A percentile compares a stretch with the other conserved stretches of the same genome.
Conservation (phyloP, 2,888 invertebrate genomes). For the Rotaria magnacalcarata region DNA sequence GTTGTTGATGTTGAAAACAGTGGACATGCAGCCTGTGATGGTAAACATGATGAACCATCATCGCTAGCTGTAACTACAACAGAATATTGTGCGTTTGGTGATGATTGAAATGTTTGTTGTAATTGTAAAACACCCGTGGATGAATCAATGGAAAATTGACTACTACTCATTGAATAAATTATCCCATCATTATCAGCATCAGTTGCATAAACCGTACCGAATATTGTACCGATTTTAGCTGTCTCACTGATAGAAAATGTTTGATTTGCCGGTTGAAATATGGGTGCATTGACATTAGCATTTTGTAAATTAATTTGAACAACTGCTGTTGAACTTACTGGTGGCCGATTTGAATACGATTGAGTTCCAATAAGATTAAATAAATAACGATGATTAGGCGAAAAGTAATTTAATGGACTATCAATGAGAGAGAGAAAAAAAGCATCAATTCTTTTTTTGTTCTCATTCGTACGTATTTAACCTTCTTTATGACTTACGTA, state of each 20-base stretch:
- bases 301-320: neutral
- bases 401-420: slow-evolving; percentile 31
- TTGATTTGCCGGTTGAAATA: neutral
- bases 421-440: neutral
- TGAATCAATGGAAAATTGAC: neutral
- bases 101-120: neutral
- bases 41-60: slow-evolving; percentile 5
- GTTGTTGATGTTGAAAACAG: neutral
- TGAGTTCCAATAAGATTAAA: slow-evolving; percentile 14
- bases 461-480: neutral
- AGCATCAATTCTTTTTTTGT: neutral
- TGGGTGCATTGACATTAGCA: neutral
- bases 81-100: neutral
- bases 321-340: neutral
- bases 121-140: neutral
- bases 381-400: slow-evolving; percentile 33
- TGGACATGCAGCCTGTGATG: neutral
- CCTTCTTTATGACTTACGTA: neutral
- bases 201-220: neutral
- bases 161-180: neutral
- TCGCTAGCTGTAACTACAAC: neutral
- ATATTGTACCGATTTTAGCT: neutral
- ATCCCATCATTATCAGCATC: slow-evolving; percentile 21
- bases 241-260: neutral
- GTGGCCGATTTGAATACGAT: neutral